Base-by-base conservation (phyloP, 2,797 vertebrate genomes). In the Syngnathus rostellatus region DNA sequence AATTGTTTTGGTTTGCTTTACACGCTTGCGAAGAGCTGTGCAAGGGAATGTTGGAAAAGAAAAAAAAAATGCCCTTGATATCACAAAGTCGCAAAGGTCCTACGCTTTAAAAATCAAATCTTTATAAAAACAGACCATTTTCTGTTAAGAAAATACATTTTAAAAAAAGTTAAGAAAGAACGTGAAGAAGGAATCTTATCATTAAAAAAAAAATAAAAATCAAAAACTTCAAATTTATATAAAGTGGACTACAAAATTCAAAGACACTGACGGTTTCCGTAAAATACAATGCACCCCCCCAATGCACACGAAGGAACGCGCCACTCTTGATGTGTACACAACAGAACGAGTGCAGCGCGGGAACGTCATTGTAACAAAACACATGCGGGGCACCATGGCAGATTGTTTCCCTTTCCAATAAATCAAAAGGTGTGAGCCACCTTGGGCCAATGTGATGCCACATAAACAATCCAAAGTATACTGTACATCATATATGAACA, bases 191-290 rank as follows among this genome's bases (percentile, higher is more conserved):
- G 88, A 88, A 87, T 72, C 70, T 77, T 80, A 79, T 74, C 6
- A 8, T 71, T 46, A 59, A 72, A 83, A 83, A 86, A 82, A 75
- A 66, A 78, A 84, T n/a, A 23, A 23, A 23, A 71, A 70, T 63
- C 25, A 68, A 85, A 86, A 86, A 69, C 72, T 87, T 85, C 75
- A 83, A 84, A 84, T 86, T 71, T 75, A 87, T 85, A 88, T 83
- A 86, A 87, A 88, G 82, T 82, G 82, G 84, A 85, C 81, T 86
- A 85, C 72, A 87, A 88, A 88, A 88, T 89, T 86, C 80, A n/a
- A 90, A 91, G 88, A 90, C 89, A 90, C 90, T 89, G 83, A 83
- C 54, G 87, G 87, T 89, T 91, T 88, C 85, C 79, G 72, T 85
- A 83, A 85, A 84, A 86, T 81, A 87, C 70, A 81, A 62, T 63